A percentile compares a stretch with the other conserved stretches of the same genome.
These are phyloP conservation scores for Columba guinea DNA, from an alignment of 2,797 vertebrate species.

Conservation along the genomic window DNA sequence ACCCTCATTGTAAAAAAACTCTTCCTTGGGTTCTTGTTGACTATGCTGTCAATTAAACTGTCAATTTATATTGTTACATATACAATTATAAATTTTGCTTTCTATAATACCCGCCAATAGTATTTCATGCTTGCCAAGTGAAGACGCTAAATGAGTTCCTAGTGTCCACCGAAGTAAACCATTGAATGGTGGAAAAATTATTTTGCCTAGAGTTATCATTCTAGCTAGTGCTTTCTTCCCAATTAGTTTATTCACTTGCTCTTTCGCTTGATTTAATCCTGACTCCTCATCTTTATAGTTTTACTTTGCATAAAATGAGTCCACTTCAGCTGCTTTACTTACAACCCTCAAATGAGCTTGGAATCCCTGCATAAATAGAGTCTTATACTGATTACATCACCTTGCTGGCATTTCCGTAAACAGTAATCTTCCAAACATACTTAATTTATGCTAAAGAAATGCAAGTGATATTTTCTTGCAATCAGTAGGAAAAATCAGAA, in stretches of 20 bases:
- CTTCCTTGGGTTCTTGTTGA: neutral
- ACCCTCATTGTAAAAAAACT: no score
- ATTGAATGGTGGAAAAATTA: neutral
- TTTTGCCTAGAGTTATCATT: neutral
- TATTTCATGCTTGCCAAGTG: neutral
- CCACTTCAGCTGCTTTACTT: neutral
- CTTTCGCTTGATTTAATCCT: neutral
- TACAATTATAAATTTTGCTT: slow-evolving; percentile 1
- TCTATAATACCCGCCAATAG: neutral
- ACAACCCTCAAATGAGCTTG: neutral
- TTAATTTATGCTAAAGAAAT: neutral
- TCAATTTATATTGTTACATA: neutral
- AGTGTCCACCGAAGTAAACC: neutral
- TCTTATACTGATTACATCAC: neutral
- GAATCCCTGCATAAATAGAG: neutral
- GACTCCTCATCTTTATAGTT: neutral
- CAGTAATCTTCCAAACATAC: neutral
- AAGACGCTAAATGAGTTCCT: neutral
- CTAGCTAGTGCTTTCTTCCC: neutral
- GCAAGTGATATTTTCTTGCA: neutral
- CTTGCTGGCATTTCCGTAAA: neutral
- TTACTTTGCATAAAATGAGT: neutral
- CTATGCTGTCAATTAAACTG: neutral
- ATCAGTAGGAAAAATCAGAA: neutral
- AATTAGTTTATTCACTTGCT: neutral